These are phyloP conservation scores for Dendropsophus ebraccatus DNA, from an alignment of 2,113 vertebrate species.

Conservation along the genomic window DNA sequence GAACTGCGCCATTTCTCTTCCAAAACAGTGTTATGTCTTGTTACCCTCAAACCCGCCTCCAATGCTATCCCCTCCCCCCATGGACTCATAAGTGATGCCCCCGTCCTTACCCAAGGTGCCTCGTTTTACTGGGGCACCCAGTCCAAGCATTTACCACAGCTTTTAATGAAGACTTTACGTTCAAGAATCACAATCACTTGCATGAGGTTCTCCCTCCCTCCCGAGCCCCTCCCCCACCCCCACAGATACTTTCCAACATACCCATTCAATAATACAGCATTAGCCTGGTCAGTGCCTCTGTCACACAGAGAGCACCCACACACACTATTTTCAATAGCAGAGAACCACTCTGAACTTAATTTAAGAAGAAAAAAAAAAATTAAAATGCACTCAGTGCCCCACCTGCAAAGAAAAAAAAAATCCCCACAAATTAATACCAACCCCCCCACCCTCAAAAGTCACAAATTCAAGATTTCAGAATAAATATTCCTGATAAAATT, in stretches of 20 bases:
- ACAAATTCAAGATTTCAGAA: constrained; percentile 59
- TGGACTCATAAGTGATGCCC: background rate
- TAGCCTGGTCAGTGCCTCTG: constrained; percentile 17
- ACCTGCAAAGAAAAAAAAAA: constrained; percentile 12
- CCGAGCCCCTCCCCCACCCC: background rate
- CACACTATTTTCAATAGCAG: constrained; percentile 43
- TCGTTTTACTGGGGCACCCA: background rate
- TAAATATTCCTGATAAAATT: constrained; percentile 60
- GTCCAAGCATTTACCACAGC: constrained; percentile 6
- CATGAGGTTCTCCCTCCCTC: background rate
- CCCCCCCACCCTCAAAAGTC: constrained; percentile 11
- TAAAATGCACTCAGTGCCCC: constrained; percentile 44
- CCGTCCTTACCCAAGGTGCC: background rate
- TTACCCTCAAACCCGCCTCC: background rate
- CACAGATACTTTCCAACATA: constrained; percentile 1
- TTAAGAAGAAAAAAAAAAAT: constrained; percentile 13
- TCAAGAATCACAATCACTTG: constrained; percentile 10
- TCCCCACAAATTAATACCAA: constrained; percentile 25
- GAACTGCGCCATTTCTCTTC: background rate
- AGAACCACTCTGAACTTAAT: constrained; percentile 51
- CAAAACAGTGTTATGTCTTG: background rate
- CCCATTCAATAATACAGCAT: constrained; percentile 26
- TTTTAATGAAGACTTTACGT: background rate
- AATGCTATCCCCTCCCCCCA: background rate
- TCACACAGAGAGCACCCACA: constrained; percentile 16